Base-by-base conservation (phyloP, 2,797 vertebrate genomes). In the Meda fulgida region DNA sequence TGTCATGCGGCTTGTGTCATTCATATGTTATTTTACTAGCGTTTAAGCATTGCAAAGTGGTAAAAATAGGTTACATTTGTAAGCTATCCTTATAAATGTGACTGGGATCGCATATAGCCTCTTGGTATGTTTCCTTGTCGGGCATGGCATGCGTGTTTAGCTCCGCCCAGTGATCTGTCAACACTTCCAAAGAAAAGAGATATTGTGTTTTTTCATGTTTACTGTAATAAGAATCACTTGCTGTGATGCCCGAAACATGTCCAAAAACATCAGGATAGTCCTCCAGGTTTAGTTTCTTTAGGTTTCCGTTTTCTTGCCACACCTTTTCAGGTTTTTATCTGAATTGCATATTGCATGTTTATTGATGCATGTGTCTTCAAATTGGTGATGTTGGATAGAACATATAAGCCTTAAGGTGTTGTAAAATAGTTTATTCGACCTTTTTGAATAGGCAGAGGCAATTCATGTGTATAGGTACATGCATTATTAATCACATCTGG, bases 131-230 rank as follows among this genome's bases (percentile, higher is more conserved):
- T 76, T 81, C 23, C 31, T 60, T 51, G 46, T 58, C 36, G 70
- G 66, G 60, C 16, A 31, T 65, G 43, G 60, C 14, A 31, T 63
- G 43, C 10, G n/a, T 67, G 46, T 76, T 77, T 69, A 83, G 86
- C 86, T 81, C 86, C 86, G 48, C 86, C 86, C 86, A 80, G 16
- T 72, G 7, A 36, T 58, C 60, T 71, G 73, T 71, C 48, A 65
- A 31, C 14, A 31, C 58, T 23, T 29, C 60, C 60, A 63, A 7
- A 63, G 60, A 29, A 63, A 63, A 29, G n/a, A 16, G 13, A 65
- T 2, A 0, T 1, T 65, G 60, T 18, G 60, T 63, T 29, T 29
- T 31, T 65, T 65, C 14, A 7, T 65, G 60, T 29, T 65, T 65
- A 31, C 60, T 65, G 11, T 66, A 60, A 73, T 29, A 10, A 69